Evolutionary conservation across 2,113 vertebrate species (phyloP).

Genomic region (Neolamprologus toae): DNA sequence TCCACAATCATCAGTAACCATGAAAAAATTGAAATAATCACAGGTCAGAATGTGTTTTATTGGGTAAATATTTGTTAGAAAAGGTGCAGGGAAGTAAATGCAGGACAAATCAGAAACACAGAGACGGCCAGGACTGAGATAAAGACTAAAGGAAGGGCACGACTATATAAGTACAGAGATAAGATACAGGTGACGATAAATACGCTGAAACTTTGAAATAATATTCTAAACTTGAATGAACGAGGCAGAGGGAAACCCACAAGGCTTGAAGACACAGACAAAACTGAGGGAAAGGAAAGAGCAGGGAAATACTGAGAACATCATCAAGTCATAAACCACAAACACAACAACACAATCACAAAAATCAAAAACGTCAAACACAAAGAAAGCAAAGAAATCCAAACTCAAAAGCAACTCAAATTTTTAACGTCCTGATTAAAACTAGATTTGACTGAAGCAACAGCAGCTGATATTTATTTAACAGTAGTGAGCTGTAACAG

Average conservation of each 20-base stretch:
- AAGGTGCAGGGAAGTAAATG: fast-evolving
- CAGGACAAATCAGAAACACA: not conserved
- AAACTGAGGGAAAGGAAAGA: fast-evolving
- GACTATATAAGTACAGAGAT: fast-evolving
- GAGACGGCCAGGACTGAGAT: not conserved
- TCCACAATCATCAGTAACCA: not conserved
- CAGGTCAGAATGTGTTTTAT: not conserved
- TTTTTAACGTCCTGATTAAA: not conserved
- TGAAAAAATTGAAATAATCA: not conserved
- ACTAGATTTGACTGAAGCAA: not conserved
- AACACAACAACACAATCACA: not conserved
- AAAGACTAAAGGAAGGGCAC: fast-evolving
- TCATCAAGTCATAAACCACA: fast-evolving
- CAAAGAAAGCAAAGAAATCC: not conserved
- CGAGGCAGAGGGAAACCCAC: fast-evolving
- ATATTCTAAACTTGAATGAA: not conserved
- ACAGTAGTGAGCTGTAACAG: fast-evolving
- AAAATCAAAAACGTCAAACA: not conserved
- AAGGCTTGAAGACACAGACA: not conserved
- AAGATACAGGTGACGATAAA: not conserved
- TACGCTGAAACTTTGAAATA: not conserved
- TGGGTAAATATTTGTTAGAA: fast-evolving
- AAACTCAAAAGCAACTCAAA: not conserved
- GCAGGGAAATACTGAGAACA: not conserved
- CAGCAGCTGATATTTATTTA: not conserved